phyloP scores from a whole-genome alignment of 2,888 invertebrate species.

The Sarcophaga caerulescens region DNA sequence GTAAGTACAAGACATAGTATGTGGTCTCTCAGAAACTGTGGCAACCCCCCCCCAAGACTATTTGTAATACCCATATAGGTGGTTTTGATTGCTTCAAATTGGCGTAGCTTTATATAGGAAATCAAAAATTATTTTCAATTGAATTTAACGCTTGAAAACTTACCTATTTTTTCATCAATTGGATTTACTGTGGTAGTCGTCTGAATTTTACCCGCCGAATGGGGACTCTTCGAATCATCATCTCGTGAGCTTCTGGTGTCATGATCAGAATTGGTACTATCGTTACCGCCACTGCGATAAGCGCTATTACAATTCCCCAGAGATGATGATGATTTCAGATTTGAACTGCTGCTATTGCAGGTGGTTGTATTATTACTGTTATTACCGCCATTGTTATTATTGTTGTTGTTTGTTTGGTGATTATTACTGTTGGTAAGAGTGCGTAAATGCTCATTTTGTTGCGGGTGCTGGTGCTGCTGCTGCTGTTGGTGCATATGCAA shows the following conservation, averaged over 20 bases:
- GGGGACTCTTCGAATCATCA: conserved; percentile 81
- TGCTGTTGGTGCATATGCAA: conserved; percentile 68
- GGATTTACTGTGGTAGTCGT: conserved; percentile 18
- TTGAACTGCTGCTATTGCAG: conserved; percentile 67
- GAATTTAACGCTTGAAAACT: neutral
- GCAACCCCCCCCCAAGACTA: too few species aligned
- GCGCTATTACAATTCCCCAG: conserved; percentile 56
- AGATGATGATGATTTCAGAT: conserved; percentile 32
- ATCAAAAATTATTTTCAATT: neutral
- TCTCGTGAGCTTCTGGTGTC: conserved; percentile 80
- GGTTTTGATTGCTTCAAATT: too few species aligned
- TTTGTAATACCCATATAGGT: too few species aligned
- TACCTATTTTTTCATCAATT: conserved; percentile 79
- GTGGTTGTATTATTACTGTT: conserved; percentile 61
- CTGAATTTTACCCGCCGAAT: conserved; percentile 75
- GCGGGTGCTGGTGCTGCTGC: conserved; percentile 66
- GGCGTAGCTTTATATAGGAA: neutral
- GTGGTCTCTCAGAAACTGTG: too few species aligned
- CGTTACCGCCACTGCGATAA: conserved; percentile 72
- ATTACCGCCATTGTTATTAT: conserved; percentile 54
- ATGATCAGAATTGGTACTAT: conserved; percentile 79
- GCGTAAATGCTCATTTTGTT: conserved; percentile 68
- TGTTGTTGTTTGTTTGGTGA: conserved; percentile 52
- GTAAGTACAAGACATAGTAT: too few species aligned
- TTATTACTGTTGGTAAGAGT: conserved; percentile 66